phyloP scores from a whole-genome alignment of 1,140 invertebrate species.

The Drosophila persimilis region DNA sequence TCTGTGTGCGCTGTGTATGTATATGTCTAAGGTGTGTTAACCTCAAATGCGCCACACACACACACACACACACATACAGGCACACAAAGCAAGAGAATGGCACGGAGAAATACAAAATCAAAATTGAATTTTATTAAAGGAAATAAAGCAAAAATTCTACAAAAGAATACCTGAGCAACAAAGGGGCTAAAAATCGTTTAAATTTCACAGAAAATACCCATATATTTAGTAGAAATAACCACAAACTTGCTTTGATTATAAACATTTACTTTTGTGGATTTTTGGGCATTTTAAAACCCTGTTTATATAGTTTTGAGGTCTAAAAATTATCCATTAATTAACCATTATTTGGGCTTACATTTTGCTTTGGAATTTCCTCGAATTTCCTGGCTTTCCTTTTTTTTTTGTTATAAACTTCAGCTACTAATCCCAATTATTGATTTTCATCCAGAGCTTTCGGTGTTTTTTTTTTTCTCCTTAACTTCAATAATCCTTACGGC shows the following conservation, averaged over 20 bases:
- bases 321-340: not conserved
- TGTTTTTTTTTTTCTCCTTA: conserved; percentile 21
- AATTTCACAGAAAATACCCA: too few relatives aligned
- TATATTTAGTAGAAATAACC: too few relatives aligned
- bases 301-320: not conserved
- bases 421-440: conserved; percentile 78
- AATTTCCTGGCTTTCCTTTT: conserved; percentile 19
- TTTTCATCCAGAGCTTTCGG: conserved; percentile 54
- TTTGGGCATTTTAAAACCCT: not conserved
- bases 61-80: not conserved
- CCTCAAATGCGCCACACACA: conserved; percentile 67
- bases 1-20: conserved; percentile 62
- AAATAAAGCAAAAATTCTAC: not conserved
- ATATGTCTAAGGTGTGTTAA: conserved; percentile 82
- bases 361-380: conserved; percentile 23
- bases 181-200: too few relatives aligned
- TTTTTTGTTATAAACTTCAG: conserved; percentile 47
- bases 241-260: too few relatives aligned
- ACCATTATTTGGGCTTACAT: conserved; percentile 46
- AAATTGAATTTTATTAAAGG: conserved; percentile 30
- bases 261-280: not conserved
- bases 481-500: conserved; percentile 34
- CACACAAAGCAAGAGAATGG: too few relatives aligned
- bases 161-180: too few relatives aligned
- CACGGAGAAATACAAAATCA: conserved; percentile 13